Evolutionary conservation across 1,140 invertebrate genomes (phyloP).

Genomic region (Onthophagus taurus): DNA sequence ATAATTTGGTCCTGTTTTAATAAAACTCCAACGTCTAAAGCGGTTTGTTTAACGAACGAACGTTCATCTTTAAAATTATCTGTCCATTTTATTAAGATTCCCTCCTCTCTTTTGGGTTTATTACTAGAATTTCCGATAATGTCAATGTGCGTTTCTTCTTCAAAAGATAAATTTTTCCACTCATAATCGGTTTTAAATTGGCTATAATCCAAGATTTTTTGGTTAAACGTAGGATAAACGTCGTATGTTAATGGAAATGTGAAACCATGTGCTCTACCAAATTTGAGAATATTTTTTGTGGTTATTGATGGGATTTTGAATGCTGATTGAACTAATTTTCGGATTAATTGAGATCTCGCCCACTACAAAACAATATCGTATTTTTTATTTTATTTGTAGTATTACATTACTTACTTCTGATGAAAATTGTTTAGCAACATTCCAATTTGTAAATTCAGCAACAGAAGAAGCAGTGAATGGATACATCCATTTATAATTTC

Average conservation of each 20-base stretch:
- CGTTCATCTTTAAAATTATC: slow-evolving; percentile 21
- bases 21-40: slow-evolving; percentile 27
- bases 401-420: slow-evolving; percentile 27
- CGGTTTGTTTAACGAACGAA: slow-evolving; percentile 25
- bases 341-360: background rate
- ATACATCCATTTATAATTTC: slow-evolving; percentile 24
- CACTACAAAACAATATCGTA: background rate
- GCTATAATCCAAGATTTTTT: background rate
- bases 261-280: slow-evolving; percentile 27
- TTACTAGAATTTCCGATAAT: background rate
- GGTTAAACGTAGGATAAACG: slow-evolving; percentile 25
- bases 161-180: background rate
- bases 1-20: slow-evolving; percentile 27
- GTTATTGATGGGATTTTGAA: slow-evolving; percentile 27
- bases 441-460: slow-evolving; percentile 27
- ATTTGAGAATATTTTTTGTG: slow-evolving; percentile 26
- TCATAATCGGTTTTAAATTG: background rate
- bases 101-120: background rate
- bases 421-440: slow-evolving; percentile 24
- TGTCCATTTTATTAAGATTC: slow-evolving; percentile 3
- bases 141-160: background rate
- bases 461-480: slow-evolving; percentile 26
- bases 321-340: no score
- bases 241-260: slow-evolving; percentile 18
- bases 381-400: background rate